Percentiles rank a stretch among this genome's conserved stretches.
These are phyloP conservation scores for Pachyseris speciosa DNA, from an alignment of 64 coral and sea anemone species.

Conservation along the genomic window DNA sequence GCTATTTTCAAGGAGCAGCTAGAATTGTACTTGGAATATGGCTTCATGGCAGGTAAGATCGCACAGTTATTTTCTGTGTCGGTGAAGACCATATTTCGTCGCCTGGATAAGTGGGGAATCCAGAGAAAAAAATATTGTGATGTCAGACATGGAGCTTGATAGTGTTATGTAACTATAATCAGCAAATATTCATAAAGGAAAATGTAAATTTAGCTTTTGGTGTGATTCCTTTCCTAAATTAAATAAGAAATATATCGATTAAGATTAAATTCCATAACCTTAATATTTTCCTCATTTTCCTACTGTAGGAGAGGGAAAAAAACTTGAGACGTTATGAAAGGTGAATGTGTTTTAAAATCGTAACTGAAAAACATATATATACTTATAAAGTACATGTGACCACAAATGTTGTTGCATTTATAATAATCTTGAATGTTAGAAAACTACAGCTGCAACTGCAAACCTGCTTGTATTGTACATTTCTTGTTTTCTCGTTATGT, in stretches of 20 bases:
- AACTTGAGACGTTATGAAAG: not conserved
- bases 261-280: not conserved
- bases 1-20: too few species aligned
- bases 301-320: not conserved
- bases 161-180: not conserved
- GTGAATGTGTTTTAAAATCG: not conserved
- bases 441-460: not conserved
- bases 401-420: too few species aligned
- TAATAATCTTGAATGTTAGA: too few species aligned
- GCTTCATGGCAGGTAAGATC: too few species aligned
- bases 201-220: not conserved
- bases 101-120: not conserved
- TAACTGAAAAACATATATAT: too few species aligned
- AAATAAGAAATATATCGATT: not conserved
- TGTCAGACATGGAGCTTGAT: constrained; percentile 1
- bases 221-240: not conserved
- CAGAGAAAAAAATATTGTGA: not conserved
- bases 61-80: too few species aligned
- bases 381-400: too few species aligned
- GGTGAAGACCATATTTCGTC: not conserved
- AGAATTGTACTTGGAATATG: too few species aligned
- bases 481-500: not conserved
- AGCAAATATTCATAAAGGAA: not conserved
- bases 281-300: not conserved
- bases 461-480: not conserved